Base-by-base conservation (phyloP, 2,113 vertebrate genomes). In the Ellobius talpinus region DNA sequence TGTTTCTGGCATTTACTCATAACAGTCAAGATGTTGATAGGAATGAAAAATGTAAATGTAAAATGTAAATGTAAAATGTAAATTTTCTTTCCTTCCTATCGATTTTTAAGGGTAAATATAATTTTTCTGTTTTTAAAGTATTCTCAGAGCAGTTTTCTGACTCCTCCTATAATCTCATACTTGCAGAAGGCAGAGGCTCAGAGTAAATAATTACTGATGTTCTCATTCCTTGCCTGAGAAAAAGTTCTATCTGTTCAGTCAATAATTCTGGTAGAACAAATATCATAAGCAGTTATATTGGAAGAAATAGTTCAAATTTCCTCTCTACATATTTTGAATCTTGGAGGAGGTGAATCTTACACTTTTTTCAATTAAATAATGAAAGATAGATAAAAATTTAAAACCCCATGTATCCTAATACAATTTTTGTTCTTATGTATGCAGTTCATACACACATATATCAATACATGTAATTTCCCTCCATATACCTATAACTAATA, bases 31-130 rank as follows among this genome's bases (percentile, higher is more conserved):
- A 97, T 82, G 89, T 68, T 97, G 95, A 76, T 96, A 72, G 94
- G 97, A 98, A 98, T 98, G 97, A 98, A 98, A 98, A 98, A 98
- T 98, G 97, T 84, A 98, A 98, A 98, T 95, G 74, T 91, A 97
- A 98, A 97, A 50, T 97, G 50, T 55, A 55, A 55, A 55, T 55
- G 52, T 98, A 98, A 55, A 55, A 55, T 55, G 52, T 98, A 98
- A 96, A 95, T 94, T 97, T 76, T 87, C 63, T 96, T 97, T 98
- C 45, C 97, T 97, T 97, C 97, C 85, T 70, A 95, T 94, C 92
- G 76, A 86, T 70, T 97, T 97, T 97, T 96, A 45, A 97, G 93
- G 4, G 89, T 84, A 97, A 96, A 97, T 93, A 93, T 96, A 96
- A 97, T 98, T 98, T 98, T 73, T 74, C 45, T 68, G 88, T 95